Conservation (phyloP, 2,113 vertebrate genomes). For the Brachypodius melanocephalos region DNA sequence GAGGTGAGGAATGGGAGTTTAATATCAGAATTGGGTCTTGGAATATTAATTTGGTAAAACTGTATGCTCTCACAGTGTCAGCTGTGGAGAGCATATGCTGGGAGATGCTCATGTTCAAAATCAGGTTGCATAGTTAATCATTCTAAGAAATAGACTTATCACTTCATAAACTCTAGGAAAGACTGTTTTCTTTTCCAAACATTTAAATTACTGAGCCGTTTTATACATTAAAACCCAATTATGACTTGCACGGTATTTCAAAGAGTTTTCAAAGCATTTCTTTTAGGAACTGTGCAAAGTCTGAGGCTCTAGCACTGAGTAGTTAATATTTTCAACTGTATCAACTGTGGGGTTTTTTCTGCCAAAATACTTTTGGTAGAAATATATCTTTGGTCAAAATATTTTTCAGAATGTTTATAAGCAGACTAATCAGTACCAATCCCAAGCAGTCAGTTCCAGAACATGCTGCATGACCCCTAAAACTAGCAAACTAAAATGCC, state of each 20-base stretch:
- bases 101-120: not conserved
- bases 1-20: not conserved
- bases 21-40: not conserved
- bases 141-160: constrained; percentile 54
- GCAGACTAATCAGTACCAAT: not conserved
- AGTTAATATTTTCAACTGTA: not conserved
- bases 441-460: not conserved
- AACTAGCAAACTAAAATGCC: not conserved
- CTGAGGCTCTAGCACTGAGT: not conserved
- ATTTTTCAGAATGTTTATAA: not conserved
- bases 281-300: not conserved
- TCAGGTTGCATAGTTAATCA: constrained; percentile 43
- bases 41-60: not conserved
- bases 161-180: constrained; percentile 67
- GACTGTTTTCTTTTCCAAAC: constrained; percentile 68
- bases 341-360: not conserved
- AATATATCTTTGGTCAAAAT: too few relatives aligned
- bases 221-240: constrained; percentile 62
- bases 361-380: not conserved
- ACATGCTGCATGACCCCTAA: not conserved
- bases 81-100: not conserved
- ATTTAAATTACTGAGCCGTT: constrained; percentile 65
- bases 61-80: not conserved
- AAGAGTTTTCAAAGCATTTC: constrained; percentile 38
- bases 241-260: constrained; percentile 34